Evolutionary conservation across 53 echinoderm and acorn worm species (phyloP), one percentile per base, ranked within the genome.

Genomic region (Astropecten irregularis): DNA sequence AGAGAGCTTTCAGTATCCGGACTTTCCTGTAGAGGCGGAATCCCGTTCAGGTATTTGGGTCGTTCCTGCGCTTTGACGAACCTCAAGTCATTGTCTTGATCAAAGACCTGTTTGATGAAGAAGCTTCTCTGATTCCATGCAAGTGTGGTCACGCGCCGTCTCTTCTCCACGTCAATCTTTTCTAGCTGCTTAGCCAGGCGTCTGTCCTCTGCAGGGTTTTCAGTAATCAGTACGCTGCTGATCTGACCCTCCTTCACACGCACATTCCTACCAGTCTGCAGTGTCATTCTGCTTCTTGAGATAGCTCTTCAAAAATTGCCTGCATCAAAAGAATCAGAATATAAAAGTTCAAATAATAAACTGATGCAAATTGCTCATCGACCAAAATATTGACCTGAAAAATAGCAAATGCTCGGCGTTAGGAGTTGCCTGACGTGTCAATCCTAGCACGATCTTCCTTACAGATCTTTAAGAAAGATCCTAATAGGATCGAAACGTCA

Each of bases 81-180:
- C 44, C 95, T 77, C 37, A 95, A 55, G 3, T 95, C 95, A 33
- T 90, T 89, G 72, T 95, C 89, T 61, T 87, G 84, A 73, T 95
- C 92, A 39, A 95, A 95, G 6, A 95, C 95, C 51, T 95, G 95
- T 49, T 89, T 95, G 29, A 95, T 95, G 74, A 92, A 92, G 76
- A 95, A 95, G 51, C 52, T 87, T 72, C 95, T 69, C 73, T 95
- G 95, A 60, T 87, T 89, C 95, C 95, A 95, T 25, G 89, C 50
- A 9, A 92, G 70, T 20, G 81, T 76, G 1, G 67, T 51, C 63
- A 69, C 71, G 13, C 89, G 55, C 57, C 86, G 84, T 70, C 76
- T 86, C 85, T 89, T 95, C 27, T 95, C 95, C 23, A 66, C 53
- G 63, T 95, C 89, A 25, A 95, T 76, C 40, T 89, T 89, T 6